A percentile compares a stretch with the other conserved stretches of the same genome.
phyloP scores from a whole-genome alignment of 2,113 vertebrate species.

The Catagonus wagneri region DNA sequence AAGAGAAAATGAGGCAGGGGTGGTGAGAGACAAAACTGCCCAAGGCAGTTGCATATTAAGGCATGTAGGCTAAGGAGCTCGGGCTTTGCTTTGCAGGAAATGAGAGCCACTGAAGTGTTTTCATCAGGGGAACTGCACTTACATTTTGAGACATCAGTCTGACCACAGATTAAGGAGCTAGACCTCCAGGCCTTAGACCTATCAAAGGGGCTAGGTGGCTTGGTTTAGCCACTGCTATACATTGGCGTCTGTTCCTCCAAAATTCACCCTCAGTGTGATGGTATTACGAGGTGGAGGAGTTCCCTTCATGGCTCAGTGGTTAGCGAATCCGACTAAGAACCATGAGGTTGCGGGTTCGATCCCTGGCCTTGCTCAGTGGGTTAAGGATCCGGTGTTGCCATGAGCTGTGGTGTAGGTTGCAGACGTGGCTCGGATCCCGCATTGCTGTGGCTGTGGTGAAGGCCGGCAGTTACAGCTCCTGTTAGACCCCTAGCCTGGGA shows the following conservation, averaged over 20 bases:
- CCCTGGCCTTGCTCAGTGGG: no score
- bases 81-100: background rate
- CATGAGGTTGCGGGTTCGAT: no score
- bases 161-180: background rate
- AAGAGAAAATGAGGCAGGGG: background rate
- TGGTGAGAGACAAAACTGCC: fast-evolving
- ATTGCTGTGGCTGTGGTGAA: no score
- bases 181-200: background rate
- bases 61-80: fast-evolving
- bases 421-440: no score
- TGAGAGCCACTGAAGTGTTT: background rate
- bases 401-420: no score
- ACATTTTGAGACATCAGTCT: background rate
- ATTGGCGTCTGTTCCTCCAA: background rate
- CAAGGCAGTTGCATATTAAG: background rate
- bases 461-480: no score
- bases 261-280: background rate
- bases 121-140: background rate
- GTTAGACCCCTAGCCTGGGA: no score
- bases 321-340: no score
- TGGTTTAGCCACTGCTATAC: background rate
- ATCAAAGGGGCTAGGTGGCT: background rate
- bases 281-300: background rate
- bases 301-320: no score
- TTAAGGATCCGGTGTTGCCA: no score